These are phyloP conservation scores for Himantopus leucocephalus DNA, from an alignment of 2,113 vertebrate species.

Conservation along the genomic window DNA sequence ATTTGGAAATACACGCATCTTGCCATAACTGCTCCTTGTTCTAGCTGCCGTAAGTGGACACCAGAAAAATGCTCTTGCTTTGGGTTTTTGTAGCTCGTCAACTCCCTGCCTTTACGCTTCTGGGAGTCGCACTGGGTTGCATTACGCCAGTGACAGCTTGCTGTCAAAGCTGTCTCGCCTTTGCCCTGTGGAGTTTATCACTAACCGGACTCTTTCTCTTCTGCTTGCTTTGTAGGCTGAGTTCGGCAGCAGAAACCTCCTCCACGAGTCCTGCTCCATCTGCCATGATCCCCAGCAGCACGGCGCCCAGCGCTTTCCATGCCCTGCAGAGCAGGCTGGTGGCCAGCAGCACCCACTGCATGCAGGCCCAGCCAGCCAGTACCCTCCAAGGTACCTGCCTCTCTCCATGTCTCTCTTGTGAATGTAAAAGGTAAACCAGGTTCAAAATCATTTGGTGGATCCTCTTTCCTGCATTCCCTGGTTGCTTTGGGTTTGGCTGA, in stretches of 20 bases:
- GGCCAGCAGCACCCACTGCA: constrained; percentile 71
- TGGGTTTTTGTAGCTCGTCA: neutral
- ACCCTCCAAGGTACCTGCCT: constrained; percentile 83
- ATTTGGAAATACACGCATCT: accelerated
- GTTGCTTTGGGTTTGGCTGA: neutral
- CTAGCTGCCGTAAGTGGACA: neutral
- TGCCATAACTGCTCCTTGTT: neutral
- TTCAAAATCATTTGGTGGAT: accelerated
- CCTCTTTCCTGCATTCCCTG: too few species aligned
- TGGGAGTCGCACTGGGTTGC: accelerated
- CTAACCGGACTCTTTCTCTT: neutral
- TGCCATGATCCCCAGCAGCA: constrained; percentile 41
- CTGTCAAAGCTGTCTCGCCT: accelerated
- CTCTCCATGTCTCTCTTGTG: neutral
- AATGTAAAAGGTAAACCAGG: neutral
- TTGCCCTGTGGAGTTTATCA: accelerated
- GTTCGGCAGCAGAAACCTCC: constrained; percentile 36
- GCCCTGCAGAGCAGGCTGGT: constrained; percentile 85
- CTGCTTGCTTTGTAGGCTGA: constrained; percentile 30
- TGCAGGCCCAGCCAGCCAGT: constrained; percentile 75
- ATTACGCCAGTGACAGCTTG: accelerated
- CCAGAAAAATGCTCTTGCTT: neutral
- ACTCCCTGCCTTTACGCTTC: accelerated
- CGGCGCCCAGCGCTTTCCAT: constrained; percentile 80
- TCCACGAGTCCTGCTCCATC: constrained; percentile 41